These are phyloP conservation scores for Coleophora deauratella DNA, from an alignment of 2,888 invertebrate species.

Conservation along the genomic window DNA sequence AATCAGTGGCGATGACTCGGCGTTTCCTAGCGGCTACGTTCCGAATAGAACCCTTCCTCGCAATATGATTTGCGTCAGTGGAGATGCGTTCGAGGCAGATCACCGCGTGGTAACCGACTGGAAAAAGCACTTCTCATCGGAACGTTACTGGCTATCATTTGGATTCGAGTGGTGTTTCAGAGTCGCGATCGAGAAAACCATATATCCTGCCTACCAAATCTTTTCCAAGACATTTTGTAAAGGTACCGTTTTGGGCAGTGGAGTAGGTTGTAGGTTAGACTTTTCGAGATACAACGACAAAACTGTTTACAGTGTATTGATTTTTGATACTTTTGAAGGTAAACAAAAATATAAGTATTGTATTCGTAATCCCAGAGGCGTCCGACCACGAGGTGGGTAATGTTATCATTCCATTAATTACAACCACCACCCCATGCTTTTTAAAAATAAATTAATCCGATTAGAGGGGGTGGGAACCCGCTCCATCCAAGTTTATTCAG, in stretches of 20 bases:
- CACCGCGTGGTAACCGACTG: slow-evolving; percentile 70
- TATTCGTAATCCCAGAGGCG: slow-evolving; percentile 26
- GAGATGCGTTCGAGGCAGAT: slow-evolving; percentile 69
- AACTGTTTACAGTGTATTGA: too few relatives aligned
- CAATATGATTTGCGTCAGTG: slow-evolving; percentile 74
- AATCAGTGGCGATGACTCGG: slow-evolving; percentile 63
- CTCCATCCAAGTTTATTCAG: slow-evolving; percentile 71
- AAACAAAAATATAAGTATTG: too few relatives aligned
- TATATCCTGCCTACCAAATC: slow-evolving; percentile 2
- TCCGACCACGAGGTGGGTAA: slow-evolving; percentile 64
- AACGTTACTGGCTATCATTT: slow-evolving; percentile 42
- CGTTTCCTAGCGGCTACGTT: slow-evolving; percentile 43
- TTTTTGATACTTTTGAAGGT: too few relatives aligned
- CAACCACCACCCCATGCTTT: slow-evolving; percentile 67
- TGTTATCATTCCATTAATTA: slow-evolving; percentile 75
- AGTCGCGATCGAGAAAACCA: slow-evolving; percentile 12
- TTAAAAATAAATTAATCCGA: slow-evolving; percentile 74
- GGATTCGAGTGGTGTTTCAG: slow-evolving; percentile 43
- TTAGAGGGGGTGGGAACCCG: slow-evolving; percentile 69
- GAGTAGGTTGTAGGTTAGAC: not conserved
- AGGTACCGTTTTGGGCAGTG: not conserved
- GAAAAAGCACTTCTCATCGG: slow-evolving; percentile 71
- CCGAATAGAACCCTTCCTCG: slow-evolving; percentile 66
- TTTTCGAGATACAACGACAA: not conserved
- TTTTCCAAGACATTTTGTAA: not conserved